Conservation (phyloP, 2,797 vertebrate genomes). For the Sebastes vulpes region DNA sequence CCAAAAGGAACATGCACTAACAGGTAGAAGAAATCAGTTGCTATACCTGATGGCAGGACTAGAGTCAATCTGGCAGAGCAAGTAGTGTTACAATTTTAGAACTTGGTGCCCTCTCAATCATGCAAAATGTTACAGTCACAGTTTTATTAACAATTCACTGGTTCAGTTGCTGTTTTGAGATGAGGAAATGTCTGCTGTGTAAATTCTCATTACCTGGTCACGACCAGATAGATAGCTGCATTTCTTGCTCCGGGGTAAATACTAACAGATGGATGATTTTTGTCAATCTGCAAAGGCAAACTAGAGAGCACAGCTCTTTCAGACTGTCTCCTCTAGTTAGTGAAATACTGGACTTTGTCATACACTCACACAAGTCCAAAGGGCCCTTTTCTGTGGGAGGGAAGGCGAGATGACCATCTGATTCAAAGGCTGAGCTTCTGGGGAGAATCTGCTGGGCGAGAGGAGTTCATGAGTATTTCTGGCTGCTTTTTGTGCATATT, state of each 20-base stretch:
- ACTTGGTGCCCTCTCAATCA: neutral
- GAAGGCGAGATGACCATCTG: slow-evolving; percentile 16
- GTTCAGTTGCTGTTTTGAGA: neutral
- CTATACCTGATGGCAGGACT: neutral
- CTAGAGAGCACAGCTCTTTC: neutral
- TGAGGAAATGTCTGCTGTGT: neutral
- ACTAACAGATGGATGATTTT: neutral
- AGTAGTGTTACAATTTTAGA: neutral
- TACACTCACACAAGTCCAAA: slow-evolving; percentile 28
- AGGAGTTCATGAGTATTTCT: slow-evolving; percentile 19
- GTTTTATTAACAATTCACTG: neutral
- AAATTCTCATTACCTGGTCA: neutral
- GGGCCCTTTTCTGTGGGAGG: neutral
- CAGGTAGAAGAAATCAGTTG: neutral
- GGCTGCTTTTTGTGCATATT: slow-evolving; percentile 19
- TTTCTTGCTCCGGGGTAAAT: neutral
- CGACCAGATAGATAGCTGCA: neutral
- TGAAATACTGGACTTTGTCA: slow-evolving; percentile 16
- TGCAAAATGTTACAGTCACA: neutral
- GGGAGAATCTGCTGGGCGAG: slow-evolving; percentile 8
- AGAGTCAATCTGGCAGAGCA: neutral
- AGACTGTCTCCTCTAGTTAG: neutral
- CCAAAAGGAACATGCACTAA: neutral
- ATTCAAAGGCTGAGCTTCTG: slow-evolving; percentile 38
- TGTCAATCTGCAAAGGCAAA: slow-evolving; percentile 12